Base-by-base conservation (phyloP, 1,140 invertebrate genomes). In the Trichoplusia ni region DNA sequence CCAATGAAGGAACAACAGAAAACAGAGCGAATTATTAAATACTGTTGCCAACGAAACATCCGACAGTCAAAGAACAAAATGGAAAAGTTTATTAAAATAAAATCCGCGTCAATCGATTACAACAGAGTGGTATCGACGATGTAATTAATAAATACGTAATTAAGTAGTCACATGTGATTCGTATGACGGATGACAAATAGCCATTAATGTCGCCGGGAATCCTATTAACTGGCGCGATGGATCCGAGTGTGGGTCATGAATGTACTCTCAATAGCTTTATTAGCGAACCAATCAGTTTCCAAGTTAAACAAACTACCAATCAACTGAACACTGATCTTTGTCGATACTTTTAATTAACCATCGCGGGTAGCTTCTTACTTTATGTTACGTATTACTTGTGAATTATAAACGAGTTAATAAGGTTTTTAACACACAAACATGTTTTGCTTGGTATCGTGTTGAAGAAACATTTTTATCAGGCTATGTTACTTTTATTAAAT, bases 131-230 rank as follows among this genome's bases (percentile, higher is more conserved):
- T 47, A 35, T 33, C 27, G 42, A 46, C 29, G 29, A 49, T 51
- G 25, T 51, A 49, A 42, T 29, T 61, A 67, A 62, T 62, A 54
- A 61, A 62, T 53, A 31, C 37, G 71, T 82, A 79, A 86, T 89
- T 82, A 85, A 81, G 73, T 82, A 72, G 83, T 81, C 73, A 72
- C 70, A 68, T 82, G 77, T 82, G 77, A 80, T 71, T 81, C 75
- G 74, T 66, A 73, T 82, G 82, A 82, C 78, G 69, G 64, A 66
- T 82, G 84, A 86, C 82, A 86, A 86, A 89, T 84, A 81, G 78
- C 79, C 74, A 80, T 89, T 83, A 89, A 80, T 75, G 77, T 78
- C 76, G 67, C 29, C 54, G 38, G 49, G 73, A 61, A 72, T 73
- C 71, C 61, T 73, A 83, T 82, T 75, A 79, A 69, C 70, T 73